Evolutionary conservation across 2,888 invertebrate genomes (phyloP).

Genomic region (Tipula confusa): DNA sequence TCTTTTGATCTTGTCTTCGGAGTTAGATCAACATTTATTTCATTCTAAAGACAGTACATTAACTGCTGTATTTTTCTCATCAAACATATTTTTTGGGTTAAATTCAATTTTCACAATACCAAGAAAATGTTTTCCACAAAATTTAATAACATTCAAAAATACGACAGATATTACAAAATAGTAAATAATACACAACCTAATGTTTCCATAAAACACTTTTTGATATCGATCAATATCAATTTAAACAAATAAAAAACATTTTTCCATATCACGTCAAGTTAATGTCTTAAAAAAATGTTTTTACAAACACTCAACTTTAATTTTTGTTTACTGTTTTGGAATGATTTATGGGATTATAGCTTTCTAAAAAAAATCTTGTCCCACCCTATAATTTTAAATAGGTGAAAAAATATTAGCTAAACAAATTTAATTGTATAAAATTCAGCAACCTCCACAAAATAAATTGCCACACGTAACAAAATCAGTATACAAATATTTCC

Average conservation of each 20-base stretch:
- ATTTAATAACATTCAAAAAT: neutral
- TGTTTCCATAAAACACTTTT: neutral
- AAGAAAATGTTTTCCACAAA: neutral
- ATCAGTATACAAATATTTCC: too few relatives aligned
- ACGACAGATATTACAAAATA: neutral
- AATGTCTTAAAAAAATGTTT: neutral
- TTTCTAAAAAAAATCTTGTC: too few relatives aligned
- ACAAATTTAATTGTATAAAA: too few relatives aligned
- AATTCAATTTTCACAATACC: neutral
- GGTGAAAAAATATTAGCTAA: too few relatives aligned
- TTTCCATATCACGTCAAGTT: neutral
- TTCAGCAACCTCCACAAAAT: too few relatives aligned
- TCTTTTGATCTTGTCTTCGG: too few relatives aligned
- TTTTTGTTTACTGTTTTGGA: neutral
- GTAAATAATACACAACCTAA: neutral
- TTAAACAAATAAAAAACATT: neutral
- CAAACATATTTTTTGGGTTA: neutral
- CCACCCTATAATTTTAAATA: too few relatives aligned
- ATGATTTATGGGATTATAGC: neutral
- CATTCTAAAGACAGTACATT: too few relatives aligned
- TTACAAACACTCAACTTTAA: neutral
- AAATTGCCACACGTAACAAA: too few relatives aligned
- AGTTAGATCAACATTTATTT: too few relatives aligned
- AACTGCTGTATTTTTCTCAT: neutral
- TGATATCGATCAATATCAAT: constrained; percentile 3